phyloP scores from a whole-genome alignment of 1,140 invertebrate genomes.

The Arctopsyche grandis region DNA sequence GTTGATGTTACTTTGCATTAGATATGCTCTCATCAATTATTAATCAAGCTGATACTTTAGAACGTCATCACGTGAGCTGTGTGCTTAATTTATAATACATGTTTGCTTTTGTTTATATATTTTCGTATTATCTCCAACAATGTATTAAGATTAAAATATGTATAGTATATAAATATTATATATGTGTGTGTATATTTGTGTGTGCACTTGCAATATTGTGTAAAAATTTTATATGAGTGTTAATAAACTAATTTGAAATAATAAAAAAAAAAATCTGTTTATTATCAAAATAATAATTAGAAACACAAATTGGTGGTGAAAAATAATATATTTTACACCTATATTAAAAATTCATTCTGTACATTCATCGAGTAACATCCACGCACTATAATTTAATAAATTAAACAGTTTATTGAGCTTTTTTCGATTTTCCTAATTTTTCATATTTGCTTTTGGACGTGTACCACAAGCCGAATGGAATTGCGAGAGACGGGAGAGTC shows the following conservation, averaged over 20 bases:
- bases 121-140: not conserved
- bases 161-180: not conserved
- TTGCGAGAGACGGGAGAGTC: conserved; percentile 93
- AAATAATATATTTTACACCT: conserved; percentile 43
- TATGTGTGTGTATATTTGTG: not conserved
- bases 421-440: conserved; percentile 76
- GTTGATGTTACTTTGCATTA: too few species aligned
- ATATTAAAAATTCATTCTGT: not conserved
- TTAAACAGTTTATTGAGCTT: conserved; percentile 60
- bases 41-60: too few species aligned
- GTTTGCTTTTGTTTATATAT: too few species aligned
- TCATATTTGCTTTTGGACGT: conserved; percentile 96
- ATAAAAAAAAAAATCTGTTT: not conserved
- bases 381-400: conserved; percentile 16
- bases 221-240: not conserved
- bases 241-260: not conserved
- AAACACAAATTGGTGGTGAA: conserved; percentile 10
- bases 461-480: conserved; percentile 94
- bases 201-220: not conserved
- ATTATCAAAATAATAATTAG: not conserved
- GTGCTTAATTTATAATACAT: too few species aligned
- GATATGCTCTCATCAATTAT: too few species aligned
- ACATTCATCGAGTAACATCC: conserved; percentile 13
- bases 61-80: not conserved
- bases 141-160: not conserved